Percentiles rank a stretch among this genome's conserved stretches.
These are phyloP conservation scores for Leptestheria dahalacensis DNA, from an alignment of 1,140 invertebrate genomes.

Conservation along the genomic window DNA sequence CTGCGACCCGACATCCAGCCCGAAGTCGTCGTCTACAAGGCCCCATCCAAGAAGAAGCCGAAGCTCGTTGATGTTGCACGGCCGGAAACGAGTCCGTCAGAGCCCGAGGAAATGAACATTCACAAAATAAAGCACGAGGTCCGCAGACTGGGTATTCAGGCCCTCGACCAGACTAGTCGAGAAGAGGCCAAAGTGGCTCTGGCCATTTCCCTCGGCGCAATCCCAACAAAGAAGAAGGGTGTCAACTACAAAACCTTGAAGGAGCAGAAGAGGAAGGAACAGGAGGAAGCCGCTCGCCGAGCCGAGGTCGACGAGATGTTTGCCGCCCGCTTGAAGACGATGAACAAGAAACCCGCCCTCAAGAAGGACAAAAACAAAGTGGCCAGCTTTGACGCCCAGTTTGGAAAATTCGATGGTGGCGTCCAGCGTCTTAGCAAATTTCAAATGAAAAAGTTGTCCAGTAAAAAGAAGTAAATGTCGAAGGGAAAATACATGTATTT, in stretches of 20 bases:
- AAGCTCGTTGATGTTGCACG: not conserved
- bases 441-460: not conserved
- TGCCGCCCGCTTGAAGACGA: not conserved
- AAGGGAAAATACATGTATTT: too few relatives aligned
- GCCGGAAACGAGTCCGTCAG: not conserved
- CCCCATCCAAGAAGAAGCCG: not conserved
- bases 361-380: constrained; percentile 13
- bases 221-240: constrained; percentile 37
- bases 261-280: constrained; percentile 28
- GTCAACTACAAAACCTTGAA: constrained; percentile 41
- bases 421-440: constrained; percentile 4
- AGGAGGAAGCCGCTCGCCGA: too few relatives aligned
- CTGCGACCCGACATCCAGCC: not conserved
- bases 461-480: not conserved
- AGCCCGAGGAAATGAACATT: constrained; percentile 3
- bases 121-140: constrained; percentile 31
- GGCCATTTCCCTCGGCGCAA: constrained; percentile 44
- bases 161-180: constrained; percentile 37
- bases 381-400: constrained; percentile 5
- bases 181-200: constrained; percentile 39
- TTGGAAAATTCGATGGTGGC: constrained; percentile 10
- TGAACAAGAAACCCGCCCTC: constrained; percentile 1
- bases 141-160: constrained; percentile 45
- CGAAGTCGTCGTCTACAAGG: not conserved
- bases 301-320: constrained; percentile 15